Conservation (phyloP, 2,113 vertebrate species). For the Bubalus kerabau region DNA sequence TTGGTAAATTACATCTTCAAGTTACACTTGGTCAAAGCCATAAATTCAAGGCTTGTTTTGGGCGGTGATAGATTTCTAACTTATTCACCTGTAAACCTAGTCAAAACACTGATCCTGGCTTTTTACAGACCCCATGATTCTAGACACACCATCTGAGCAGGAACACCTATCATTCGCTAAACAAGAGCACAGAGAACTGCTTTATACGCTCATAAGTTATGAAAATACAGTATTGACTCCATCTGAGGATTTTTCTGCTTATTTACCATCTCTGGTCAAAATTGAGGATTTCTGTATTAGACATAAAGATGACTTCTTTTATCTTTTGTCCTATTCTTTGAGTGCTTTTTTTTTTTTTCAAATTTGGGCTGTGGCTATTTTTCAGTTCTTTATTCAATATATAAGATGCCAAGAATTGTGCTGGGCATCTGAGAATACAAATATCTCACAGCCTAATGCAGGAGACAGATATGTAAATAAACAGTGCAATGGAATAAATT, state of each 20-base stretch:
- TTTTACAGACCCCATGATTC: conserved; percentile 58
- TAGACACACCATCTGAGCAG: conserved; percentile 31
- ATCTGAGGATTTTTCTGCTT: not conserved
- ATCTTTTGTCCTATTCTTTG: not conserved
- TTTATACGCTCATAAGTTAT: not conserved
- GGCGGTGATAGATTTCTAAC: conserved; percentile 45
- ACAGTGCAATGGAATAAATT: not conserved
- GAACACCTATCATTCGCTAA: not conserved
- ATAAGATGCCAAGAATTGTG: not conserved
- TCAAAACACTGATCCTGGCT: conserved; percentile 33
- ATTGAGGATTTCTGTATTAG: not conserved
- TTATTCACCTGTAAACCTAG: conserved; percentile 55
- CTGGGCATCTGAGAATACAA: not conserved
- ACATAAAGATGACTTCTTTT: not conserved
- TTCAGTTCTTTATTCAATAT: not conserved
- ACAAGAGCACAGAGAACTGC: not conserved
- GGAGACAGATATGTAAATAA: not conserved
- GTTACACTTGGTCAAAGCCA: not conserved
- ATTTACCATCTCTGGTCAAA: conserved; percentile 18
- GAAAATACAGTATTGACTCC: not conserved
- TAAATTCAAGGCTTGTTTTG: not conserved
- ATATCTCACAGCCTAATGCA: not conserved
- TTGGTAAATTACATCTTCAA: not conserved
- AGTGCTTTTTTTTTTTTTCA: not conserved
- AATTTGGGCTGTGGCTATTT: not conserved